phyloP scores from a whole-genome alignment of 2,888 invertebrate species.

The Eremobia ochroleuca region DNA sequence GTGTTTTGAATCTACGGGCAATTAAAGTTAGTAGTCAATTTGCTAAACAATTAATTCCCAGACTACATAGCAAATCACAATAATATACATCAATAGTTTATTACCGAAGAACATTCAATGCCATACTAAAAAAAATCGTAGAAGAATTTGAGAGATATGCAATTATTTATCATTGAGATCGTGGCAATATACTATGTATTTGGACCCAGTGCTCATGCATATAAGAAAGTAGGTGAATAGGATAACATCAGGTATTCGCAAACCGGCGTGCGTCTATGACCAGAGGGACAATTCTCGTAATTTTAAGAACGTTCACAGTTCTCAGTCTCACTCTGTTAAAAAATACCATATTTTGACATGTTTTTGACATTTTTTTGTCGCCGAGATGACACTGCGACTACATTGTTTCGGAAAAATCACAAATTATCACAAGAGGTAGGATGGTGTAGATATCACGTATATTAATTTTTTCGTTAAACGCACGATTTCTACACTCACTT shows the following conservation, averaged over 20 bases:
- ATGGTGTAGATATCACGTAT: no score
- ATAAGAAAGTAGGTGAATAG: slow-evolving; percentile 35
- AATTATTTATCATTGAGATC: slow-evolving; percentile 54
- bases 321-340: no score
- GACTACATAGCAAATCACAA: slow-evolving; percentile 40
- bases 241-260: background rate
- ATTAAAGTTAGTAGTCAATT: background rate
- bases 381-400: no score
- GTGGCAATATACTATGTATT: slow-evolving; percentile 54
- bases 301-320: no score
- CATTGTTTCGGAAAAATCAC: no score
- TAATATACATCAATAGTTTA: slow-evolving; percentile 41
- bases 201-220: slow-evolving; percentile 62
- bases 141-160: slow-evolving; percentile 49
- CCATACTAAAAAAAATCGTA: slow-evolving; percentile 28
- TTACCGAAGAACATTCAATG: slow-evolving; percentile 52
- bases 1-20: background rate
- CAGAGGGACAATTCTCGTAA: no score
- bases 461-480: no score
- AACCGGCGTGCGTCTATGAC: no score
- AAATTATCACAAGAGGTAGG: no score
- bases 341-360: no score
- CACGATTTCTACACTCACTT: no score
- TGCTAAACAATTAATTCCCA: background rate
- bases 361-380: no score